Base-by-base conservation (phyloP, 30 jellyfish, hydroid and myxozoan genomes). In the Cassiopea xamachana region DNA sequence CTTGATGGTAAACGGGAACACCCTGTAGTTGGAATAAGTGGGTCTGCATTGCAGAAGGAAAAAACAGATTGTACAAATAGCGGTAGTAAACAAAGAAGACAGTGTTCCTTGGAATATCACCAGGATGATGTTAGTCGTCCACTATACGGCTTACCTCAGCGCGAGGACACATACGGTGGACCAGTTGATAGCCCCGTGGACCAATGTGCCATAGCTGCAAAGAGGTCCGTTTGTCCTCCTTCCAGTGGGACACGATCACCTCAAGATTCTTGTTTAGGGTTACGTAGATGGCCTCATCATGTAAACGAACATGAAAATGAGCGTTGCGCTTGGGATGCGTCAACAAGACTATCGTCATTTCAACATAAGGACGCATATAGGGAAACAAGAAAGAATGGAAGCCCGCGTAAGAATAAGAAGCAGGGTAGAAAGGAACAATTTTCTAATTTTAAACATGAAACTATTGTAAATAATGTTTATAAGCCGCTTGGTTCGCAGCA, bases 161-260 rank as follows among this genome's bases (percentile, higher is more conserved):
- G 92, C 16, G 77, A 72, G 55, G 92, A 83, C 60, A 83, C 92
- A 1, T 83, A 83, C 60, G 92, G 92, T 18, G 92, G 92, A 0
- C 78, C 92, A 51, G 78, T 44, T 17, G 84, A 83, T 19, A 69
- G 47, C 62, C 64, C 48, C 15, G 0, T 50, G 60, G 51, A 78
- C 18, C 87, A 62, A 12, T 71, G 80, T 43, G 2, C 80, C 50
- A 4, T 27, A 75, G 6, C 60, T 6, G 55, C 75, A 17, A 44
- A 46, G 58, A 44, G 85, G 51, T 55, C 76, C 84, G 64, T 46
- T 44, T 27, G 84, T 74, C 5, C 86, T 18, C 78, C 85, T 9
- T 69, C 84, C 46, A 83, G 92, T 47, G 85, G 83, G 76, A 69
- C 92, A 44, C 92, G 73, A 45, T 83, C 92, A 48, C 92, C 92